Conservation (phyloP, 64 coral and sea anemone species). For the Pachyseris speciosa region DNA sequence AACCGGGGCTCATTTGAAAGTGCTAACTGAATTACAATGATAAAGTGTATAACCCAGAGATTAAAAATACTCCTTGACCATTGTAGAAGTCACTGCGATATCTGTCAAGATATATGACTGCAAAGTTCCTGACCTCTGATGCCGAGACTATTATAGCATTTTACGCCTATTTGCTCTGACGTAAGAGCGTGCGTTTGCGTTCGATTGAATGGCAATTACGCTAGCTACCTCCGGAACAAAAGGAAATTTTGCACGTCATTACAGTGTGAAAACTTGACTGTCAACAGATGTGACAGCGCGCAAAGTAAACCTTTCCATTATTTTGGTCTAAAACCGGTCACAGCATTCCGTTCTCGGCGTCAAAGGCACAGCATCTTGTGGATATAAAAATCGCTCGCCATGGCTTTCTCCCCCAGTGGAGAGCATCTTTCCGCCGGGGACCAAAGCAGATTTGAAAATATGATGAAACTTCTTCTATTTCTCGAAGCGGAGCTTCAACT, state of each 20-base stretch:
- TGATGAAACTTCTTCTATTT: conserved; percentile 72
- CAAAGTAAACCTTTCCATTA: conserved; percentile 19
- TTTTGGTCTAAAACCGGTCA: conserved; percentile 5
- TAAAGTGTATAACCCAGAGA: not conserved
- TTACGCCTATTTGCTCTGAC: conserved; percentile 1
- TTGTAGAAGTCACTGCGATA: not conserved
- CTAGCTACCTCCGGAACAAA: conserved; percentile 11
- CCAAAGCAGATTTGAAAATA: conserved; percentile 62
- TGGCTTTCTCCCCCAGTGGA: conserved; percentile 26
- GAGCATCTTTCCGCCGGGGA: not conserved
- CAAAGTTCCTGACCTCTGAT: not conserved
- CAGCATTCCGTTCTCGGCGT: not conserved
- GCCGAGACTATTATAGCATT: not conserved
- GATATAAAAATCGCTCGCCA: not conserved
- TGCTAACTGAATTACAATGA: not conserved
- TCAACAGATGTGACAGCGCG: conserved; percentile 43
- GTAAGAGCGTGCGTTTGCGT: conserved; percentile 18
- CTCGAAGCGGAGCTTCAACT: conserved; percentile 71
- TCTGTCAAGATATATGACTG: not conserved
- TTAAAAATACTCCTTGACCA: not conserved
- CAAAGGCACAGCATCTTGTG: not conserved
- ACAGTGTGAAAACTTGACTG: conserved; percentile 13
- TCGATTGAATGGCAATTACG: conserved; percentile 36
- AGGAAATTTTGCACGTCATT: conserved; percentile 35
- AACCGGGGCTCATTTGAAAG: not conserved